Conservation (phyloP, 2,113 vertebrate species). For the Desmodus rotundus region DNA sequence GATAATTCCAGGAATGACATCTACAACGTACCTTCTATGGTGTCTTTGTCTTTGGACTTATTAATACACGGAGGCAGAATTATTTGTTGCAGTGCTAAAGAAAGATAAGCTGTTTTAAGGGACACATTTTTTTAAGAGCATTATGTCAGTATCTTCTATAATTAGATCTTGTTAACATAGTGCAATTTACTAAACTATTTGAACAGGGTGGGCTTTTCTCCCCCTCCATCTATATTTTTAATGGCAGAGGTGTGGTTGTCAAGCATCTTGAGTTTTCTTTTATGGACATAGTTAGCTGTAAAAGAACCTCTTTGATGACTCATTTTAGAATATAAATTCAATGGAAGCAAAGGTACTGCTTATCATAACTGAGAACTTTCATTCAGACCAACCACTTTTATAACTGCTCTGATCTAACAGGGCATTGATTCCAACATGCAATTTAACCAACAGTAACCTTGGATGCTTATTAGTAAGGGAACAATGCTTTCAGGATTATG, state of each 20-base stretch:
- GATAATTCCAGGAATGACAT: not conserved
- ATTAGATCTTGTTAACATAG: constrained; percentile 57
- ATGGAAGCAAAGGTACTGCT: constrained; percentile 40
- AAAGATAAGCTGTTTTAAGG: constrained; percentile 15
- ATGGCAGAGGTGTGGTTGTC: not conserved
- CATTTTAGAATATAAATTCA: constrained; percentile 55
- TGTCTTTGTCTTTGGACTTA: constrained; percentile 17
- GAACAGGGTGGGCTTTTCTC: not conserved
- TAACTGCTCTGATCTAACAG: constrained; percentile 61
- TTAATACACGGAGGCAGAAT: constrained; percentile 30
- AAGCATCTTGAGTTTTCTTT: constrained; percentile 51
- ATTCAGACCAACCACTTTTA: constrained; percentile 43
- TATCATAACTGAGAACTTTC: constrained; percentile 40
- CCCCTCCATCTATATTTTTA: constrained; percentile 8
- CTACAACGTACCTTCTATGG: not conserved
- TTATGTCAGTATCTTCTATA: constrained; percentile 23
- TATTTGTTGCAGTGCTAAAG: not conserved
- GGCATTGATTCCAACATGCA: constrained; percentile 55
- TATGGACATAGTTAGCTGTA: constrained; percentile 4
- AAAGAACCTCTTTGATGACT: constrained; percentile 58
- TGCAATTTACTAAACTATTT: constrained; percentile 29
- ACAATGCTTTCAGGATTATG: constrained; percentile 45
- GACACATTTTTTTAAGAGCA: not conserved
- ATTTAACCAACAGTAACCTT: constrained; percentile 66
- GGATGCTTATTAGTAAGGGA: constrained; percentile 59